Base-by-base conservation (phyloP, 1,140 invertebrate species). In the Saccostrea cuccullata region DNA sequence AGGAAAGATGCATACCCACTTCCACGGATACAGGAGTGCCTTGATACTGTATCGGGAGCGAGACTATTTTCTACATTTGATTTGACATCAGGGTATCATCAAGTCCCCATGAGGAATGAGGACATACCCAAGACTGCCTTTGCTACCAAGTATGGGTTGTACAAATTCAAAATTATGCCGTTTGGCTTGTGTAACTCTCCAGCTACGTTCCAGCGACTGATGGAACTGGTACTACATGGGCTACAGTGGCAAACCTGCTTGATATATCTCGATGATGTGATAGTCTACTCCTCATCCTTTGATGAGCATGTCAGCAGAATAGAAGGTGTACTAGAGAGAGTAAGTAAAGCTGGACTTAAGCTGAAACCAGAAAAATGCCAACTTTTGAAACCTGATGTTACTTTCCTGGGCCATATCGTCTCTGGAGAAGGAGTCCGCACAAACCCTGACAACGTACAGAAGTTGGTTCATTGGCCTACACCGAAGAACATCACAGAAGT, bases 1-100 rank as follows among this genome's bases (percentile, higher is more conserved):
- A 91, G 92, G 0, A 90, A 92, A 64, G 95, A 96, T 91, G 92
- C 89, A 47, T 96, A 95, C 89, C 96, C 96, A 90, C 86, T 96
- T 3, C 96, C 95, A 1, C 82, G 91, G 5, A 95, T 96, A 58
- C 94, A 96, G 36, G 95, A 96, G 17, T 92, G 91, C 13, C 83
- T 96, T 0, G 87, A 93, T 17, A 86, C 85, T 9, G 88, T 96
- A 0, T 47, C 87, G 0, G 94, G 94, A 2, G 91, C 91, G 9
- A 93, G 85, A 20, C 92, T 94, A 55, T 96, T 96, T 87, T 93
- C 93, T 0, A 93, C 92, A 0, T 90, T 96, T 0, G 96, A 96
- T 92, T 92, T 96, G 85, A 89, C 91, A 0, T 90, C 91, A 17
- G 96, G 96, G 0, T 96, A 95, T 87, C 94, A 95, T 87, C 96